These are phyloP conservation scores for Drosophila trapezifrons DNA, from an alignment of 1,140 invertebrate genomes.

Conservation along the genomic window DNA sequence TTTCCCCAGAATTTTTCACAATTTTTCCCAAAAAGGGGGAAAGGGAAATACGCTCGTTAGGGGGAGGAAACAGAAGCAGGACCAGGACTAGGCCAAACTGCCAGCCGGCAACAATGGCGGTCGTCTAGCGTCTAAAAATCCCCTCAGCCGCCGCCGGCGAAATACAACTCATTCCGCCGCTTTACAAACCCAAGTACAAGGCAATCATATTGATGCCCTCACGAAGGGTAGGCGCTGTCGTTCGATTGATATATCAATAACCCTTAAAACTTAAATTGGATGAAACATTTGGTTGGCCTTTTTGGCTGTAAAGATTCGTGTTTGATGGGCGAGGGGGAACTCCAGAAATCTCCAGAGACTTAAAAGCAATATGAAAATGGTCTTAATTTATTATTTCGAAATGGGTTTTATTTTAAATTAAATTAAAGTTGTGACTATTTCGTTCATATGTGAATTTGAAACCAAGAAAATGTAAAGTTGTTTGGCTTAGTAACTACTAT, in stretches of 20 bases:
- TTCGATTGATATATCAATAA: conserved; percentile 34
- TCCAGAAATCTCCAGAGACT: neutral
- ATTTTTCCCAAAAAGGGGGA: neutral
- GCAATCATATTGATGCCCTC: conserved; percentile 47
- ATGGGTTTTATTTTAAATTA: conserved; percentile 9
- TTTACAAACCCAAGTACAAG: conserved; percentile 41
- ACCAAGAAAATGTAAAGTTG: too few species aligned
- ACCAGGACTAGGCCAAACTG: conserved; percentile 40
- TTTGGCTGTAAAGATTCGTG: neutral
- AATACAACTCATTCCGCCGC: conserved; percentile 21
- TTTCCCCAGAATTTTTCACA: conserved; percentile 42
- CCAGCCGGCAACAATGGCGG: conserved; percentile 54
- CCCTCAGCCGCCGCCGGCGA: too few species aligned
- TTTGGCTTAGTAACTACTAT: too few species aligned
- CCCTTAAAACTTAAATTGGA: conserved; percentile 22
- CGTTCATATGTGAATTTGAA: too few species aligned
- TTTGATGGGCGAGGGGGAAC: neutral
- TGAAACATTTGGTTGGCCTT: conserved; percentile 10
- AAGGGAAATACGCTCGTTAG: neutral
- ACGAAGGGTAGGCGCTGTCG: conserved; percentile 27
- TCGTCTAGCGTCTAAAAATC: conserved; percentile 39
- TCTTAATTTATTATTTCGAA: too few species aligned
- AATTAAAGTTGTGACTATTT: neutral
- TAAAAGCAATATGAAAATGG: too few species aligned
- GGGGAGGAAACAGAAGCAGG: neutral